These are phyloP conservation scores for Amphipoea lucens DNA, from an alignment of 2,888 invertebrate species.

Conservation along the genomic window DNA sequence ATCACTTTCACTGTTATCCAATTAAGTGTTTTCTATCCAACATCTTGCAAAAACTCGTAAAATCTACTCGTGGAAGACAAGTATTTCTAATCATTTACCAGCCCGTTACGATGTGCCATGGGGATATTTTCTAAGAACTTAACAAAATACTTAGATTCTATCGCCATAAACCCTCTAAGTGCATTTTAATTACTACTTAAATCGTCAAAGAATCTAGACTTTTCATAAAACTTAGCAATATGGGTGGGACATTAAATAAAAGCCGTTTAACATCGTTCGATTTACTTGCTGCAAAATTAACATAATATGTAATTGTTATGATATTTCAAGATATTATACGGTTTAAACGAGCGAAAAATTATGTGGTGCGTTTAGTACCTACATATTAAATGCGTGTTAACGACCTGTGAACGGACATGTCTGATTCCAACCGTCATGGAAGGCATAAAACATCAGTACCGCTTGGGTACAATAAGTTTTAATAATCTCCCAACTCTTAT, in stretches of 20 bases:
- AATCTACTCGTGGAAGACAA: slow-evolving; percentile 62
- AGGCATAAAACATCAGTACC: slow-evolving; percentile 31
- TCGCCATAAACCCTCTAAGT: slow-evolving; percentile 33
- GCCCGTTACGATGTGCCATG: slow-evolving; percentile 33
- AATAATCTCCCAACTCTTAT: slow-evolving; percentile 16
- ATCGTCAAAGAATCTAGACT: slow-evolving; percentile 25
- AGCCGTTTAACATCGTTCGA: slow-evolving; percentile 26
- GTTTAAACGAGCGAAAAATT: slow-evolving; percentile 37
- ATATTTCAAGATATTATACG: slow-evolving; percentile 26
- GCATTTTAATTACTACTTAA: slow-evolving; percentile 42
- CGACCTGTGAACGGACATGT: slow-evolving; percentile 27
- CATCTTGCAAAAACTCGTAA: slow-evolving; percentile 73
- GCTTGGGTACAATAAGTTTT: slow-evolving; percentile 17
- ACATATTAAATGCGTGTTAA: slow-evolving; percentile 47
- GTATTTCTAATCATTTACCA: slow-evolving; percentile 69
- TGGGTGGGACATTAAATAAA: slow-evolving; percentile 35
- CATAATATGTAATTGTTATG: slow-evolving; percentile 37
- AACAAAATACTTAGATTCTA: slow-evolving; percentile 25
- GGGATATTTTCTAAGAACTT: slow-evolving; percentile 6
- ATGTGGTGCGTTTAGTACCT: slow-evolving; percentile 25
- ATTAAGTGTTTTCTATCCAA: slow-evolving; percentile 73
- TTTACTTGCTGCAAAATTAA: slow-evolving; percentile 44
- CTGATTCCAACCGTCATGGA: slow-evolving; percentile 23
- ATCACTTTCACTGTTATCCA: slow-evolving; percentile 70
- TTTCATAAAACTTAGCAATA: slow-evolving; percentile 18